Percentiles rank a stretch among this genome's conserved stretches.
These are phyloP conservation scores for Australoheros facetus DNA, from an alignment of 2,797 vertebrate species.

Conservation along the genomic window DNA sequence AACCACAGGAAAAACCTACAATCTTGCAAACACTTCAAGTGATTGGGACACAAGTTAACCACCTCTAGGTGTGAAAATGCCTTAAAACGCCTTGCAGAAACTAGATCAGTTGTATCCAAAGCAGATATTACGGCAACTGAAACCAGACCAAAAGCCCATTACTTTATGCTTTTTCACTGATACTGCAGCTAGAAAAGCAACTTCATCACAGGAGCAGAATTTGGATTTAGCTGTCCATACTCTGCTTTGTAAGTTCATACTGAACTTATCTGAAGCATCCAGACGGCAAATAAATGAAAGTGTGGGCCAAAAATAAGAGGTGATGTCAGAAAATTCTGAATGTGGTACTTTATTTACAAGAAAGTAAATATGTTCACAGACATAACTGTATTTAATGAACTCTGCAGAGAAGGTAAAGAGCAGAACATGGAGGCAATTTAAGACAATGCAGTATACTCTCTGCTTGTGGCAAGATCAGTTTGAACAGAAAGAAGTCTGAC, in stretches of 20 bases:
- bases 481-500: conserved; percentile 30
- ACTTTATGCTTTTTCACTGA: background rate
- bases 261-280: background rate
- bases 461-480: conserved; percentile 26
- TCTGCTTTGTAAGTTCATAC: background rate
- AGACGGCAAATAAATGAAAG: background rate
- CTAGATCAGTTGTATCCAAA: background rate
- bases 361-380: conserved; percentile 28
- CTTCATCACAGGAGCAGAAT: background rate
- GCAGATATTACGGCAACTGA: too few species aligned
- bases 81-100: background rate
- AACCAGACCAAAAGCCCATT: background rate
- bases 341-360: background rate
- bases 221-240: background rate
- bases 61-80: background rate
- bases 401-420: conserved; percentile 8
- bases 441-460: conserved; percentile 1
- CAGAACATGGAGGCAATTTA: conserved; percentile 24
- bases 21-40: background rate
- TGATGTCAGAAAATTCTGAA: background rate
- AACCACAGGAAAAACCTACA: background rate
- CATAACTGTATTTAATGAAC: conserved; percentile 31
- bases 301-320: background rate
- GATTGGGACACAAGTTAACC: background rate
- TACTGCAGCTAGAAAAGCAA: background rate